Evolutionary conservation across 1,140 invertebrate genomes (phyloP), one percentile per base, ranked within the genome.

Genomic region (Cotesia chilonis): DNA sequence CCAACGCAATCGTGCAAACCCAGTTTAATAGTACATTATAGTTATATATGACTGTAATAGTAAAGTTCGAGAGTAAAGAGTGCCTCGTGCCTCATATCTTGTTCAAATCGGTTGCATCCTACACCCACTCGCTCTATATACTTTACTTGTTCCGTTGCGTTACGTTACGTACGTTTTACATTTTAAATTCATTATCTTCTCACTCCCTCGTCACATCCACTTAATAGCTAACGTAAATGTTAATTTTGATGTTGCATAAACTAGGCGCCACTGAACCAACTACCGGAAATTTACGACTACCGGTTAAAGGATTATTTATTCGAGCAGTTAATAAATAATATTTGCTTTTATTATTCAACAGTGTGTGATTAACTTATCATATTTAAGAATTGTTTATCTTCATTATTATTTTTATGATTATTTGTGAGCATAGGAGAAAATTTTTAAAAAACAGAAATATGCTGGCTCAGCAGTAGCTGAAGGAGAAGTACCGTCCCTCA

Each of bases 81-180:
- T 9, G 10, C 41, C 41, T 47, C 41, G 41, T 47, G 41, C 10
- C 41, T 47, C 65, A 67, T 63, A 74, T 76, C 71, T 57, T 61
- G 36, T 67, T 38, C 70, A 81, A 82, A 84, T 83, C 76, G 76
- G 66, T 82, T 76, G 79, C 77, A 84, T 84, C 82, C 81, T 81
- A 77, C 81, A 78, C 81, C 83, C 77, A 83, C 82, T 65, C 36
- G 17, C 12, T 20, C 2, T 47, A 63, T 61, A 12, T 54, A 28
- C 9, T 51, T 37, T 47, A 14, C 47, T 20, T 66, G 14, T 47
- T 20, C 41, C 51, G 51, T 68, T 54, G 36, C 36, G 12, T 54
- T 54, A 55, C 36, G 12, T 54, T 12, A 55, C 66, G 54, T 68
- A 35, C 52, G 36, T 28, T 12, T 51, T 55, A 52, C 41, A 38